A percentile compares a stretch with the other conserved stretches of the same genome.
Evolutionary conservation across 2,888 invertebrate species (phyloP).

Genomic region (Eupithecia insigniata): DNA sequence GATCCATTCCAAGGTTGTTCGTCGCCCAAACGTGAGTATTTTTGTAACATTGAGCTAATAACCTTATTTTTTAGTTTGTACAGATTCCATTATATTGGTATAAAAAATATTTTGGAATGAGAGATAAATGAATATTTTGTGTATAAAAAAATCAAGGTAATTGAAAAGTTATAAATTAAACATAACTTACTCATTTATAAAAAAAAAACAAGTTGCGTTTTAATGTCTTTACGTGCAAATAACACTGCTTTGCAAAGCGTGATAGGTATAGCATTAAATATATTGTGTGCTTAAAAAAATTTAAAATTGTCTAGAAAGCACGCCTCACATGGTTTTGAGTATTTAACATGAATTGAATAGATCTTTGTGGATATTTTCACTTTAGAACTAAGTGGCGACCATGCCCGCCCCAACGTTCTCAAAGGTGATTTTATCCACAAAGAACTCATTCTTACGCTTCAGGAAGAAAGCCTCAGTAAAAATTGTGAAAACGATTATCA

Average conservation of each 20-base stretch:
- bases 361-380: constrained; percentile 64
- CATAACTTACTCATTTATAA: constrained; percentile 8
- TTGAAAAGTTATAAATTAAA: not conserved
- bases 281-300: constrained; percentile 64
- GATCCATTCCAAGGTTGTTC: constrained; percentile 86
- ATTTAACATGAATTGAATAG: constrained; percentile 70
- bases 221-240: constrained; percentile 56
- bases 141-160: not conserved
- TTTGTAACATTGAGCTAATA: constrained; percentile 10
- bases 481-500: constrained; percentile 60
- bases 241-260: constrained; percentile 82
- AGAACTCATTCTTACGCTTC: constrained; percentile 70
- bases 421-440: constrained; percentile 59
- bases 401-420: constrained; percentile 73
- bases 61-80: constrained; percentile 16
- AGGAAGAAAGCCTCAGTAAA: constrained; percentile 67
- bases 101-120: not conserved
- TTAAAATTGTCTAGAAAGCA: constrained; percentile 61
- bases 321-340: constrained; percentile 72
- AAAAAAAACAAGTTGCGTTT: constrained; percentile 5
- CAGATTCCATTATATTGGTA: constrained; percentile 8
- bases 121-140: not conserved
- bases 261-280: constrained; percentile 69
- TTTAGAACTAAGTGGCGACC: constrained; percentile 71
- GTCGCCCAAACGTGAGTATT: constrained; percentile 68